These are phyloP conservation scores for Nannobrachium achirus DNA, from an alignment of 2,113 vertebrate species.

Conservation along the genomic window DNA sequence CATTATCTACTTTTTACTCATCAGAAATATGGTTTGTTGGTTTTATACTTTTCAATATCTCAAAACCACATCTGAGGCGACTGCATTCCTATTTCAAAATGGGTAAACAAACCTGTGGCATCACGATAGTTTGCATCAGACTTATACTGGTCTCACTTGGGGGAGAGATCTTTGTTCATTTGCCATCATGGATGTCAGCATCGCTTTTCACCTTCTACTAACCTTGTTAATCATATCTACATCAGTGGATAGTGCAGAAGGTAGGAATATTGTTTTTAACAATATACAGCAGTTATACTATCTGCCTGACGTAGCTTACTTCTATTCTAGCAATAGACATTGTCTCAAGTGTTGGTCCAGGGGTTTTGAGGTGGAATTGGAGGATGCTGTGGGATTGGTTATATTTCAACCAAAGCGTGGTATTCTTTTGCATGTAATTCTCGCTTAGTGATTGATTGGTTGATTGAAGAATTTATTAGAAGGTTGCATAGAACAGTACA, in stretches of 20 bases:
- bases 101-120: neutral
- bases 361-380: too few species aligned
- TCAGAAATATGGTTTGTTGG: neutral
- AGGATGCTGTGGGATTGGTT: too few species aligned
- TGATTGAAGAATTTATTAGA: too few species aligned
- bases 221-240: neutral
- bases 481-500: too few species aligned
- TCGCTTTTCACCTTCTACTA: neutral
- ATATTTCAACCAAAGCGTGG: too few species aligned
- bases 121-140: neutral
- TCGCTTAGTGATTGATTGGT: too few species aligned
- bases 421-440: too few species aligned
- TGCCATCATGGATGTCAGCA: neutral
- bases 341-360: too few species aligned
- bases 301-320: too few species aligned
- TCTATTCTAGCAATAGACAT: too few species aligned
- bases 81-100: neutral
- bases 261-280: neutral
- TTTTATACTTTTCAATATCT: neutral
- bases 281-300: too few species aligned
- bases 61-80: neutral
- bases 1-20: neutral
- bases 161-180: neutral
- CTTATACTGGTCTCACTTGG: neutral
- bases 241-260: neutral